Evolutionary conservation across 2,888 invertebrate genomes (phyloP).

Genomic region (Rotaria socialis): DNA sequence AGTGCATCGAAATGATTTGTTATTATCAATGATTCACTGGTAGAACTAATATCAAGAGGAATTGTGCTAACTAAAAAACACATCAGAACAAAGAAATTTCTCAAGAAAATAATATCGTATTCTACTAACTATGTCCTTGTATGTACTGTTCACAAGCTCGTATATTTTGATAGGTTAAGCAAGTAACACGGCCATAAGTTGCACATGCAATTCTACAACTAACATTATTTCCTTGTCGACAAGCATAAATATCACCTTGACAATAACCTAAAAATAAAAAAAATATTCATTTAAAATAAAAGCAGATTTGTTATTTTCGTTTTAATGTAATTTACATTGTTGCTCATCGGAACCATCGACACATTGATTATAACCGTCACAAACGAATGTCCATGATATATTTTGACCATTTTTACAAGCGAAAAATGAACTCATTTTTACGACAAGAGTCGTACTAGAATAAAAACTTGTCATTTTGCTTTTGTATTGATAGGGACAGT

Average conservation of each 20-base stretch:
- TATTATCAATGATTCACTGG: not conserved
- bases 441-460: not conserved
- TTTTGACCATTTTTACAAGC: conserved; percentile 1
- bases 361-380: conserved; percentile 14
- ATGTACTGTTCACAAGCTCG: conserved; percentile 22
- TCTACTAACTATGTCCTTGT: not conserved
- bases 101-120: not conserved
- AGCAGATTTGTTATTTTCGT: too few relatives aligned
- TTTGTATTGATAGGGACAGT: not conserved
- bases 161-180: conserved; percentile 1
- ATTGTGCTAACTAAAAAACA: not conserved
- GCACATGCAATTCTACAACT: not conserved
- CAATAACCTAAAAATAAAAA: not conserved
- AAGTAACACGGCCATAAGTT: not conserved
- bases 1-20: not conserved
- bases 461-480: not conserved
- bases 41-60: not conserved
- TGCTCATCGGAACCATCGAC: not conserved
- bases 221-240: conserved; percentile 29
- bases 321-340: not conserved
- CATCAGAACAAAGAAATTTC: too few relatives aligned
- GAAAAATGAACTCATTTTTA: not conserved
- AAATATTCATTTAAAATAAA: not conserved
- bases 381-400: not conserved
- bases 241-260: conserved; percentile 12